Percentiles rank a stretch among this genome's conserved stretches.
These are phyloP conservation scores for Calephelis perditalis DNA, from an alignment of 2,888 invertebrate species.

Conservation along the genomic window DNA sequence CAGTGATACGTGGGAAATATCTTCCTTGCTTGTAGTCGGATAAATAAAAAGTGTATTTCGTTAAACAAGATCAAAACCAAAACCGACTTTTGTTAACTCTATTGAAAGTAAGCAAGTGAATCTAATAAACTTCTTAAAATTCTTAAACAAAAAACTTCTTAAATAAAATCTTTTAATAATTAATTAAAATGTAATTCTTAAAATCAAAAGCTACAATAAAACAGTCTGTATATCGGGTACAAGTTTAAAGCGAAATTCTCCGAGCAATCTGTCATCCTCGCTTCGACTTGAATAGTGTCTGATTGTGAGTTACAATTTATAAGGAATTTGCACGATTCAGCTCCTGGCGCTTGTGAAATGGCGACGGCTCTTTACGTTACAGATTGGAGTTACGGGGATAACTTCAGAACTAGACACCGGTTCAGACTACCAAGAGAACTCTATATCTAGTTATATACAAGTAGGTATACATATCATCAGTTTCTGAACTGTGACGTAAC, in stretches of 20 bases:
- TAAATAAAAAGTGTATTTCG: too few relatives aligned
- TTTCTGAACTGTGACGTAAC: too few relatives aligned
- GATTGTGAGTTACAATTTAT: slow-evolving; percentile 29
- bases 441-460: background rate
- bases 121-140: too few relatives aligned
- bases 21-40: too few relatives aligned
- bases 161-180: too few relatives aligned
- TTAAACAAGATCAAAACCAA: too few relatives aligned
- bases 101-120: too few relatives aligned
- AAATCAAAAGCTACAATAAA: background rate
- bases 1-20: too few relatives aligned
- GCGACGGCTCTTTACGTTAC: slow-evolving; percentile 8
- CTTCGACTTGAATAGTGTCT: slow-evolving; percentile 28
- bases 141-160: too few relatives aligned
- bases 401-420: slow-evolving; percentile 3
- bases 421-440: background rate
- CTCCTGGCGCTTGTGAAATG: slow-evolving; percentile 16
- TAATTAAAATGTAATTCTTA: too few relatives aligned
- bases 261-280: slow-evolving; percentile 23
- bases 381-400: slow-evolving; percentile 18
- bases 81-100: too few relatives aligned
- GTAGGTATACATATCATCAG: too few relatives aligned
- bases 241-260: slow-evolving; percentile 12
- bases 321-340: slow-evolving; percentile 23
- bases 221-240: slow-evolving; percentile 1